Conservation (phyloP, 2,113 vertebrate genomes). For the Ciconia stormi region DNA sequence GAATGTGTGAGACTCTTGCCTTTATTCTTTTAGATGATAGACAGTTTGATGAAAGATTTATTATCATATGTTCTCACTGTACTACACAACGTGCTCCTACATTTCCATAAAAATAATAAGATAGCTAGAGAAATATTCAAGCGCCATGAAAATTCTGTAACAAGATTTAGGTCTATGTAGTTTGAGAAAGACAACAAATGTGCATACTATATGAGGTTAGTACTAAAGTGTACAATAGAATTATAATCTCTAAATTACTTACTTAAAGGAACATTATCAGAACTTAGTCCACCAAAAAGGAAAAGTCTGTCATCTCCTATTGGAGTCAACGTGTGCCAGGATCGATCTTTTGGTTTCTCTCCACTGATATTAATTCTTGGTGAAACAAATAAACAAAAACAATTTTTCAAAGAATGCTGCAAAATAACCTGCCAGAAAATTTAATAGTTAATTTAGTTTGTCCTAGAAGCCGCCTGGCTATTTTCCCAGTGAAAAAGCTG, state of each 20-base stretch:
- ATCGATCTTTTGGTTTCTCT: conserved; percentile 83
- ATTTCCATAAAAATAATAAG: background rate
- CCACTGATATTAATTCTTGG: conserved; percentile 79
- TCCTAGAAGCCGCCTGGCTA: background rate
- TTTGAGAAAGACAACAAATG: background rate
- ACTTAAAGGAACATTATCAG: conserved; percentile 92
- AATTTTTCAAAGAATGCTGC: background rate
- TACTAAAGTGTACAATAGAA: background rate
- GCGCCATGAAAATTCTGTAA: background rate
- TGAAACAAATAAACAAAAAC: background rate
- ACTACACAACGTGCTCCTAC: background rate
- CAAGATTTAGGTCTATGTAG: background rate
- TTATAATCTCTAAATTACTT: conserved; percentile 25
- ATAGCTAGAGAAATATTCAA: background rate
- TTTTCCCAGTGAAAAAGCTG: background rate
- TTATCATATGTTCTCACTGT: background rate
- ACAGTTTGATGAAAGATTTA: background rate
- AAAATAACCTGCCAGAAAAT: background rate
- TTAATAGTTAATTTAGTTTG: background rate
- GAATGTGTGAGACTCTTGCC: background rate
- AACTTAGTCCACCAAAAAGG: conserved; percentile 90
- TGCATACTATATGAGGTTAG: background rate
- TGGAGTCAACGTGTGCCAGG: conserved; percentile 91
- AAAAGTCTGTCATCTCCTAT: conserved; percentile 86
- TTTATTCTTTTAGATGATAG: background rate